A percentile compares a stretch with the other conserved stretches of the same genome.
Evolutionary conservation across 1,140 invertebrate species (phyloP).

Genomic region (Neodiprion pinetum): DNA sequence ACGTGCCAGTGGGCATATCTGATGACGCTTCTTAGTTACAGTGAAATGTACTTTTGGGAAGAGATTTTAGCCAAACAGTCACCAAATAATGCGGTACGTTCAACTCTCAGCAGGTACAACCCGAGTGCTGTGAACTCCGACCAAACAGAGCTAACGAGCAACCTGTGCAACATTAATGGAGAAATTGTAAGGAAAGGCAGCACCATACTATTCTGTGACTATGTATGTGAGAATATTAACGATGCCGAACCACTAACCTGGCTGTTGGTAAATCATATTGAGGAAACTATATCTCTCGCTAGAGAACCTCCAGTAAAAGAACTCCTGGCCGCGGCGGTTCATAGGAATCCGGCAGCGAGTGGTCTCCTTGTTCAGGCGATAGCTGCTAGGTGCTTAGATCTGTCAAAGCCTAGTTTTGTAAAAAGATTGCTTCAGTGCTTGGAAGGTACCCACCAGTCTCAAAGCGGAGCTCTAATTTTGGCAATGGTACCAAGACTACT

Average conservation of each 20-base stretch:
- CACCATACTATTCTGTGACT: constrained; percentile 74
- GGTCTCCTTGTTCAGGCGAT: constrained; percentile 77
- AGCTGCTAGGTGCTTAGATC: constrained; percentile 63
- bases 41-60: constrained; percentile 69
- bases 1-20: constrained; percentile 75
- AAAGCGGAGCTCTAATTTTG: constrained; percentile 70
- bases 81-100: constrained; percentile 7
- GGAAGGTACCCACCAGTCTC: constrained; percentile 71
- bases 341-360: constrained; percentile 72
- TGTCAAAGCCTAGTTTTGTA: constrained; percentile 61
- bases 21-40: constrained; percentile 72
- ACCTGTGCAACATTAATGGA: constrained; percentile 54
- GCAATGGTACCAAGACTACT: constrained; percentile 69
- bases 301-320: constrained; percentile 71
- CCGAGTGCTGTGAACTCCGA: constrained; percentile 11
- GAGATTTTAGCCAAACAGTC: constrained; percentile 58
- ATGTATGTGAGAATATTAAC: constrained; percentile 73
- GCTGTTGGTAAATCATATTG: constrained; percentile 77
- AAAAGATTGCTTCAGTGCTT: constrained; percentile 67
- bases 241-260: constrained; percentile 79
- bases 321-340: constrained; percentile 67
- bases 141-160: neutral
- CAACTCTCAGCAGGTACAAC: neutral
- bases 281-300: constrained; percentile 70
- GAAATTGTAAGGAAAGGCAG: constrained; percentile 67